phyloP scores from a whole-genome alignment of 2,113 vertebrate genomes.

The Plestiodon gilberti region DNA sequence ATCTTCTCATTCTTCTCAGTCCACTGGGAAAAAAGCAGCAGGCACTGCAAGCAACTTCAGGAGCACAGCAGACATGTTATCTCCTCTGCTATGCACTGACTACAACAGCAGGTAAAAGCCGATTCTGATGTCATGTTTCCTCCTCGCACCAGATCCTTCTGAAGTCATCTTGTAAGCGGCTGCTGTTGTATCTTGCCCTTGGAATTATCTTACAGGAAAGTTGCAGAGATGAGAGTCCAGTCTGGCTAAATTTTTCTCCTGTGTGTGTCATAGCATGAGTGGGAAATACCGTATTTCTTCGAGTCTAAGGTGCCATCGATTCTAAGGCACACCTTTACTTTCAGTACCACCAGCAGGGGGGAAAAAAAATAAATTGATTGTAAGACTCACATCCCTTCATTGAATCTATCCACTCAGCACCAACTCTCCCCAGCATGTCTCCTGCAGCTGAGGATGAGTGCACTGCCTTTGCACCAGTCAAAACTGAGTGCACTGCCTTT shows the following conservation, averaged over 20 bases:
- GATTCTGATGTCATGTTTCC: neutral
- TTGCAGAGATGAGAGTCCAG: neutral
- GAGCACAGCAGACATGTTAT: neutral
- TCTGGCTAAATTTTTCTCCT: neutral
- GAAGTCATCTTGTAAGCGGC: neutral
- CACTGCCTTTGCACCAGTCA: too few relatives aligned
- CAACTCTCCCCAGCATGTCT: too few relatives aligned
- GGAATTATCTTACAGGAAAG: neutral
- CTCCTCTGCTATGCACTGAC: neutral
- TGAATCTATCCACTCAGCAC: too few relatives aligned
- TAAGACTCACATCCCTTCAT: too few relatives aligned
- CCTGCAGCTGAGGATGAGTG: too few relatives aligned
- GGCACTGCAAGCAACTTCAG: neutral
- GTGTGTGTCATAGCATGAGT: neutral
- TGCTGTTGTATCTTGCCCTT: neutral
- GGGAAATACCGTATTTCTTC: too few relatives aligned
- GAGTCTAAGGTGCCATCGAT: too few relatives aligned
- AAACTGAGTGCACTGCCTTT: too few relatives aligned
- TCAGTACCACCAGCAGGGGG: too few relatives aligned
- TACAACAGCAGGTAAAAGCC: neutral
- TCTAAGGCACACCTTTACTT: too few relatives aligned
- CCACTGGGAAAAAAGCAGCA: neutral
- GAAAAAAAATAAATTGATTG: too few relatives aligned
- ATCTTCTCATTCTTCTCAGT: conserved; percentile 17
- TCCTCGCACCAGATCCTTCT: neutral